Conservation (phyloP, 2,797 vertebrate genomes). For the Rhinogobio ventralis region DNA sequence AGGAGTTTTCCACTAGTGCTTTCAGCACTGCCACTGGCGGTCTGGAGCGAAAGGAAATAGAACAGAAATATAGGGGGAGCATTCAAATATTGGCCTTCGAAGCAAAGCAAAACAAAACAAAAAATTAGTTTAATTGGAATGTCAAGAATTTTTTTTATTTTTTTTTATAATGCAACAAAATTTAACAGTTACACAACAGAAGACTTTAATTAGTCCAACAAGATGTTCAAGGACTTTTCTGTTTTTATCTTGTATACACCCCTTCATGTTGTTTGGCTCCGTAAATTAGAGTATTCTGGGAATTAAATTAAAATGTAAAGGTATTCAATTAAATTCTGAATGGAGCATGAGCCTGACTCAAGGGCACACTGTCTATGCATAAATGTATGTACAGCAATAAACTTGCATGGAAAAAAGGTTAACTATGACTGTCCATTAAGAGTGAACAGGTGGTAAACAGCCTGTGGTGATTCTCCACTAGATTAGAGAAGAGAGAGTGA, state of each 20-base stretch:
- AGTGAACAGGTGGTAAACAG: slow-evolving; percentile 41
- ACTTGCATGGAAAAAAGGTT: slow-evolving; percentile 16
- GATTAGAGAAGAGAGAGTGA: slow-evolving; percentile 25
- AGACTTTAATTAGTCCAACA: not conserved
- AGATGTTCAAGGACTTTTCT: not conserved
- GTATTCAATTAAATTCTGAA: not conserved
- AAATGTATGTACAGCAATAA: not conserved
- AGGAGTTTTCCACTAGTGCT: too few relatives aligned
- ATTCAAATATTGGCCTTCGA: not conserved
- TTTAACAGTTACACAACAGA: not conserved
- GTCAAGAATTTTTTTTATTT: not conserved
- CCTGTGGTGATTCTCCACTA: slow-evolving; percentile 31
- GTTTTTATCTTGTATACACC: not conserved
- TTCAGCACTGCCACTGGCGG: too few relatives aligned
- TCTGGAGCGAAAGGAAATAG: too few relatives aligned
- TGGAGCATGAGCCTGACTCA: not conserved
- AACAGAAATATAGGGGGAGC: not conserved
- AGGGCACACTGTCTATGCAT: not conserved
- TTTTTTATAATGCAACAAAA: not conserved
- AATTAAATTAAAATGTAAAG: slow-evolving; percentile 1
- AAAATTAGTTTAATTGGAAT: not conserved
- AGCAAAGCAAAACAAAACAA: not conserved
- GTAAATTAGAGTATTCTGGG: not conserved
- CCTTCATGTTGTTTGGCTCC: not conserved
- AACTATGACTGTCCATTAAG: slow-evolving; percentile 15